Evolutionary conservation across 2,888 invertebrate species (phyloP), one percentile per base, ranked within the genome.

Genomic region (Trichacis sp.): DNA sequence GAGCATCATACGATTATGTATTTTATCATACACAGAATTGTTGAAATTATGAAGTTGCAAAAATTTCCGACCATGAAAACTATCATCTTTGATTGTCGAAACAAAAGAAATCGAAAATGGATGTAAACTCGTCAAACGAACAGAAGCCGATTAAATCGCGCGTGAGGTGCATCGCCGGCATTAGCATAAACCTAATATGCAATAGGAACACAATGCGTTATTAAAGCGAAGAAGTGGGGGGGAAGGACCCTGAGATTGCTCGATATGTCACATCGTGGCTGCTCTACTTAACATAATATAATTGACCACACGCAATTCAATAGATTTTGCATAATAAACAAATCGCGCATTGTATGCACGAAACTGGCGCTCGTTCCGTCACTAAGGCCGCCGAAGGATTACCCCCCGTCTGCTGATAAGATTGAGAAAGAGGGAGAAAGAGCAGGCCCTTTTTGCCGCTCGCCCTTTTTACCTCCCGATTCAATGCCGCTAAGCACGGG

Each of bases 231-330:
- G 51, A 64, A 69, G 68, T 33, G 33, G 33, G 64, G n/a, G 51
- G 46, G 58, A 40, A 53, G 73, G 70, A 69, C 63, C 72, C 61
- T 58, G 51, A 74, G 78, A 79, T 79, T 73, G 71, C 58, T 46
- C 54, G 79, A 80, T 80, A 79, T 77, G 75, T 77, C 77, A 77
- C 72, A 70, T 70, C 69, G 70, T 74, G 73, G 73, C 70, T 76
- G 79, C 77, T 81, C 82, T 80, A 79, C 76, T 83, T 82, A 82
- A 82, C 83, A 83, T 83, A 83, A 82, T 82, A 83, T 83, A 83
- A 83, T 83, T 83, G 83, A 83, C 81, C 82, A 76, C 82, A 81
- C 80, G 80, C 82, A 75, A 81, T 81, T 79, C 81, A 76, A 81
- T 81, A 77, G 76, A 76, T 81, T 79, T 77, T 75, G 75, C 78